Evolutionary conservation across 2,888 invertebrate genomes (phyloP).

Genomic region (Morpho achilles): DNA sequence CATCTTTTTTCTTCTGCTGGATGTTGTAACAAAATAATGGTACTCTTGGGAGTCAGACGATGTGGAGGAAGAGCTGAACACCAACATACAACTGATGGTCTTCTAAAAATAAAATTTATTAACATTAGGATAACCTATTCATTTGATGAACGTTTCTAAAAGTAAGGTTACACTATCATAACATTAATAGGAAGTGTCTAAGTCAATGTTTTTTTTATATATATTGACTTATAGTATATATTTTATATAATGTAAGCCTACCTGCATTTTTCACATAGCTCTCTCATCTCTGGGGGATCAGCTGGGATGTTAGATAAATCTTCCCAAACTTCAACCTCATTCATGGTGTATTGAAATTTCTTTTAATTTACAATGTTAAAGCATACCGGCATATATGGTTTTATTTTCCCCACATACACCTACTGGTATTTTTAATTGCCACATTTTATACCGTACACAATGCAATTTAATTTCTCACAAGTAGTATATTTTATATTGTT

Average conservation of each 20-base stretch:
- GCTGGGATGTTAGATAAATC: slow-evolving; percentile 86
- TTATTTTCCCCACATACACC: too few species aligned
- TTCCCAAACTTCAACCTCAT: slow-evolving; percentile 79
- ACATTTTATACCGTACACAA: not conserved
- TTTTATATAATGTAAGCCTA: not conserved
- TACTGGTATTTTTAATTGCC: not conserved
- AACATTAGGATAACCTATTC: too few species aligned
- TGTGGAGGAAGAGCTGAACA: slow-evolving; percentile 88
- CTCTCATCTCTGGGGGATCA: slow-evolving; percentile 87
- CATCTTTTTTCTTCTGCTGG: slow-evolving; percentile 95
- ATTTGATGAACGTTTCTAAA: too few species aligned
- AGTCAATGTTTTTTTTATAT: too few species aligned
- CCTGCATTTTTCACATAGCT: slow-evolving; percentile 73
- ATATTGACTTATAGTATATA: too few species aligned
- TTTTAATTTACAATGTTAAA: too few species aligned
- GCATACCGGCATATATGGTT: too few species aligned
- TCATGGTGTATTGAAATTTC: slow-evolving; percentile 38
- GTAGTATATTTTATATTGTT: not conserved
- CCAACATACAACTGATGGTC: slow-evolving; percentile 94
- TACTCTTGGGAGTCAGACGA: slow-evolving; percentile 83
- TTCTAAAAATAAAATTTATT: slow-evolving; percentile 68
- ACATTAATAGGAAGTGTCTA: too few species aligned
- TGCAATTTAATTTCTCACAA: not conserved
- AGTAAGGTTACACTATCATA: too few species aligned
- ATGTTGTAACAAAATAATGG: slow-evolving; percentile 91